Conservation (phyloP, 2,113 vertebrate species). For the Ondatra zibethicus region DNA sequence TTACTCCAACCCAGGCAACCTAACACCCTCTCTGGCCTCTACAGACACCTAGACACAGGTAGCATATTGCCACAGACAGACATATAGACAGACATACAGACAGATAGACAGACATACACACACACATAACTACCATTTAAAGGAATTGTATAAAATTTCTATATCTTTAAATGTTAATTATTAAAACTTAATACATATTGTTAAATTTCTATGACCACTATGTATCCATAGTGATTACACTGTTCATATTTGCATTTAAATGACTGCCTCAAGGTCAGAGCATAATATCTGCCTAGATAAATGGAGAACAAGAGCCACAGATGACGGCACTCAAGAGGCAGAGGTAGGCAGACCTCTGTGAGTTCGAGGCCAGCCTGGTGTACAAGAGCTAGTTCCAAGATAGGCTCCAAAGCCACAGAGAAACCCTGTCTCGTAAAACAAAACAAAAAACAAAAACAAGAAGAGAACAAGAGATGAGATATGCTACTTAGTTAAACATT, state of each 20-base stretch:
- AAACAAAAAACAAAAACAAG: too few species aligned
- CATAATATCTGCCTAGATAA: fast-evolving
- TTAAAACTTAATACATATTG: background rate
- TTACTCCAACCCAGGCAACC: background rate
- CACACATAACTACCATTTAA: background rate
- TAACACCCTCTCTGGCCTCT: background rate
- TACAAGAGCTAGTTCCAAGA: too few species aligned
- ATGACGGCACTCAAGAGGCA: too few species aligned
- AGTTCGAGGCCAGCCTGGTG: too few species aligned
- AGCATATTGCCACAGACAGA: background rate
- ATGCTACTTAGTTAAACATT: background rate
- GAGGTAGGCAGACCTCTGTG: too few species aligned
- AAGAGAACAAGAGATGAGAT: background rate
- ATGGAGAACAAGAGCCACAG: background rate
- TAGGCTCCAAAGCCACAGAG: too few species aligned
- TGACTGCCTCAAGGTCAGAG: background rate
- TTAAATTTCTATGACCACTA: background rate
- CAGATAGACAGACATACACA: background rate
- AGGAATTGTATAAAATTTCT: too few species aligned
- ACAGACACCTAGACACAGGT: too few species aligned
- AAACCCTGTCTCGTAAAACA: too few species aligned
- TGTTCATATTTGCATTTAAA: background rate
- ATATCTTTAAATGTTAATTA: background rate
- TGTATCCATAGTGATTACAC: fast-evolving
- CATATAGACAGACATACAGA: background rate